phyloP scores from a whole-genome alignment of 1,140 invertebrate genomes.

The Zaprionus vittiger region DNA sequence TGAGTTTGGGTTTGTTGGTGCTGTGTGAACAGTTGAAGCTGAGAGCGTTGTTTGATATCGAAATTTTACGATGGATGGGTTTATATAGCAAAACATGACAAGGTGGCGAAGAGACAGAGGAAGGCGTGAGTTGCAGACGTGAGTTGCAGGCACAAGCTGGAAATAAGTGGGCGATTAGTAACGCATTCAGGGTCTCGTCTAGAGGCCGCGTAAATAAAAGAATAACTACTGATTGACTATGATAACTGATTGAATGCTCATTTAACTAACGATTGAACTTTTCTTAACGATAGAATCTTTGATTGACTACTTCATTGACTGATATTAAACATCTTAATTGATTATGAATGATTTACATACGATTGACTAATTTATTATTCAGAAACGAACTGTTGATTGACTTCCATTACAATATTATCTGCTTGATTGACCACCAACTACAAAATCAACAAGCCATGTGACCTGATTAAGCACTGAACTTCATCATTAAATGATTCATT shows the following conservation, averaged over 20 bases:
- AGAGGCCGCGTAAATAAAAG: conserved; percentile 46
- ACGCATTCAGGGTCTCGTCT: conserved; percentile 37
- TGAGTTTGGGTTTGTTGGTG: conserved; percentile 49
- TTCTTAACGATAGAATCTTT: too few relatives aligned
- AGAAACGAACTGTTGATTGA: too few relatives aligned
- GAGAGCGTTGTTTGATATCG: conserved; percentile 66
- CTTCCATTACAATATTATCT: too few relatives aligned
- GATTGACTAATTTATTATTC: too few relatives aligned
- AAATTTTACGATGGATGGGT: conserved; percentile 12
- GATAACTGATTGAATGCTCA: neutral
- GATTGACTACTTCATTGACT: too few relatives aligned
- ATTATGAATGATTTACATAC: too few relatives aligned
- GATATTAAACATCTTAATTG: too few relatives aligned
- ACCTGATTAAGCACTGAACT: neutral
- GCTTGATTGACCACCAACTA: neutral
- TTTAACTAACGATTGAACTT: neutral
- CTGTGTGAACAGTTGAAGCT: conserved; percentile 62
- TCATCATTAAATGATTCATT: neutral
- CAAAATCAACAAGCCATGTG: neutral
- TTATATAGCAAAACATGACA: conserved; percentile 49
- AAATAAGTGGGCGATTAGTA: conserved; percentile 8
- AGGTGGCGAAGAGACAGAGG: neutral
- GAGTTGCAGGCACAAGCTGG: neutral
- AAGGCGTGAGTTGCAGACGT: neutral
- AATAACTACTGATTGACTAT: too few relatives aligned